phyloP scores from a whole-genome alignment of 1,140 invertebrate species.

The Tyrophagus putrescentiae region DNA sequence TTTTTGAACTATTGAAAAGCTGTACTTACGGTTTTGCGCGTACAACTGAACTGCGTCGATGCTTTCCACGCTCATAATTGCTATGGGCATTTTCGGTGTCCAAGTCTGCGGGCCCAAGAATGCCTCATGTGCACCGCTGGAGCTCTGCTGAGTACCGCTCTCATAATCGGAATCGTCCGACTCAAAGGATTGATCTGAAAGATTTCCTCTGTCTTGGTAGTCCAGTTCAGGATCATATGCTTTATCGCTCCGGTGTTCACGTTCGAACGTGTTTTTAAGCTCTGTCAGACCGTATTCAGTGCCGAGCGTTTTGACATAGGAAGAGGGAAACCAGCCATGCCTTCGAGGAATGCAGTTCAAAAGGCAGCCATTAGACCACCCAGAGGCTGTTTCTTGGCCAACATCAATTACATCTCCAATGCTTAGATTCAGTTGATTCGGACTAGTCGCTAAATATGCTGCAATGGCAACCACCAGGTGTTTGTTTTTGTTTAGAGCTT shows the following conservation, averaged over 20 bases:
- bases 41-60: constrained; percentile 3
- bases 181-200: no score
- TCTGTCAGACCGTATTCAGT: background rate
- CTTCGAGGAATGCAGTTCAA: background rate
- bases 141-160: no score
- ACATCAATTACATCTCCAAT: constrained; percentile 1
- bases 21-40: background rate
- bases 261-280: background rate
- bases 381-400: background rate
- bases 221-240: no score
- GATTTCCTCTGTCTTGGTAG: no score
- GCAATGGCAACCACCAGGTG: background rate
- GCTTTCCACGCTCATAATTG: background rate
- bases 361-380: background rate
- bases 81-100: no score
- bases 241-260: background rate
- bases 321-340: background rate
- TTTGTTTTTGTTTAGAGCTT: no score
- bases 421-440: background rate
- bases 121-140: no score
- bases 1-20: background rate
- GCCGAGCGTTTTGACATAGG: background rate
- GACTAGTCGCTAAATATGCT: background rate
- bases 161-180: no score
- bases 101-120: no score